phyloP scores from a whole-genome alignment of 2,888 invertebrate genomes.

The Synergus gifuensis region DNA sequence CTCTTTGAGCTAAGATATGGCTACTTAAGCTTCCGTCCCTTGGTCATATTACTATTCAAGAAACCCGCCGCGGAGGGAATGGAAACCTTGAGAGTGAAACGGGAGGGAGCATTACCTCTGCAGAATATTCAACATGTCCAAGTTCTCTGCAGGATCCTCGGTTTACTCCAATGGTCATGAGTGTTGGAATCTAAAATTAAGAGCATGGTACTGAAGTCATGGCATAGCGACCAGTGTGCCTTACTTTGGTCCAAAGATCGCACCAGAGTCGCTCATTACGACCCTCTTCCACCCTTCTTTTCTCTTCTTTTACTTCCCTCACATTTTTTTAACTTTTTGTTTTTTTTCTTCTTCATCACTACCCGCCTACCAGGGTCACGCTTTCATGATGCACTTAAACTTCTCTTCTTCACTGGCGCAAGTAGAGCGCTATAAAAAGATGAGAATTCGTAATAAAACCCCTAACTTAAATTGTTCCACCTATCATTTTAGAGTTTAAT shows the following conservation, averaged over 20 bases:
- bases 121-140: constrained; percentile 44
- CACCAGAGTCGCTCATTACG: constrained; percentile 58
- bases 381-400: constrained; percentile 6
- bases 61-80: neutral
- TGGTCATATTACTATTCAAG: neutral
- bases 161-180: constrained; percentile 47
- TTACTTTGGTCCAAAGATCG: constrained; percentile 49
- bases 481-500: no score
- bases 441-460: neutral
- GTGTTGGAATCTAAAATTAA: constrained; percentile 64
- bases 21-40: neutral
- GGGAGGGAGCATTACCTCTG: constrained; percentile 15
- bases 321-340: constrained; percentile 37
- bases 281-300: constrained; percentile 47
- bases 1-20: neutral
- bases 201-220: constrained; percentile 52
- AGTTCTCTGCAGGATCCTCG: constrained; percentile 48
- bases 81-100: constrained; percentile 11
- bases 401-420: neutral
- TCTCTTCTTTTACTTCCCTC: constrained; percentile 42
- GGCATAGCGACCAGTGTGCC: constrained; percentile 21
- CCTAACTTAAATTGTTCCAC: no score
- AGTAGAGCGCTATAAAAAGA: neutral
- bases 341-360: constrained; percentile 38
- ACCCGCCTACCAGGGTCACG: neutral